A percentile compares a stretch with the other conserved stretches of the same genome.
These are phyloP conservation scores for Microcebus griseorufus DNA, from an alignment of 2,113 vertebrate species.

Conservation along the genomic window DNA sequence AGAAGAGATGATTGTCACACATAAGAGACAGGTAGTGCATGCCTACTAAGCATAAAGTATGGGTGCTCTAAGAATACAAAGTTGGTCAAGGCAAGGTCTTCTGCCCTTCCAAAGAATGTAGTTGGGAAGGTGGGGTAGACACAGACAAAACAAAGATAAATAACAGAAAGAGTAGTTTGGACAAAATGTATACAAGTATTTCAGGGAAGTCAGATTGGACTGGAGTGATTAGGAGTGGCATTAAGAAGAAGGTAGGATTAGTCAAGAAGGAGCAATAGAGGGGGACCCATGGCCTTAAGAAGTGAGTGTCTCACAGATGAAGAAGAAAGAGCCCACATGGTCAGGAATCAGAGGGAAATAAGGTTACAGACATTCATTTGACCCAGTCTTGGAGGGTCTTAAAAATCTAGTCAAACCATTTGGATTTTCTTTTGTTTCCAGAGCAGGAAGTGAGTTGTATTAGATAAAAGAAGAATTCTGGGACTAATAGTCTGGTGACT, in stretches of 20 bases:
- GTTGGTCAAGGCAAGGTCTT: background rate
- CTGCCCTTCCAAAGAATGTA: background rate
- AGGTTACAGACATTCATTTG: background rate
- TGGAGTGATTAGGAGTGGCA: background rate
- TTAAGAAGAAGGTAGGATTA: background rate
- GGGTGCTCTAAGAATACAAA: background rate
- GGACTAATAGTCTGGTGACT: background rate
- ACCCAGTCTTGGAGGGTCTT: background rate
- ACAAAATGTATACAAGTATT: background rate
- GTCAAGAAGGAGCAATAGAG: background rate
- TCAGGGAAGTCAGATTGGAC: background rate
- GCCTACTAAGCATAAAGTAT: background rate
- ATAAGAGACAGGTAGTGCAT: background rate
- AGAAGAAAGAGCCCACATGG: background rate
- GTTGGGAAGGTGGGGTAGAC: background rate
- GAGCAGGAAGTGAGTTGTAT: background rate
- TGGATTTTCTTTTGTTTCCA: background rate
- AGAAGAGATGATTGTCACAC: background rate
- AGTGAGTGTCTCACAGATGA: no score
- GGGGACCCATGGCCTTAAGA: fast-evolving
- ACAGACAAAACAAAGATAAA: background rate
- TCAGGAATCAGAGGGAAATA: background rate
- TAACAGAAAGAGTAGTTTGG: background rate
- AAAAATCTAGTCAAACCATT: background rate
- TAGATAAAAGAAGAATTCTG: background rate